Percentiles rank a stretch among this genome's conserved stretches.
These are phyloP conservation scores for Penelope pileata DNA, from an alignment of 2,113 vertebrate genomes.

Conservation along the genomic window DNA sequence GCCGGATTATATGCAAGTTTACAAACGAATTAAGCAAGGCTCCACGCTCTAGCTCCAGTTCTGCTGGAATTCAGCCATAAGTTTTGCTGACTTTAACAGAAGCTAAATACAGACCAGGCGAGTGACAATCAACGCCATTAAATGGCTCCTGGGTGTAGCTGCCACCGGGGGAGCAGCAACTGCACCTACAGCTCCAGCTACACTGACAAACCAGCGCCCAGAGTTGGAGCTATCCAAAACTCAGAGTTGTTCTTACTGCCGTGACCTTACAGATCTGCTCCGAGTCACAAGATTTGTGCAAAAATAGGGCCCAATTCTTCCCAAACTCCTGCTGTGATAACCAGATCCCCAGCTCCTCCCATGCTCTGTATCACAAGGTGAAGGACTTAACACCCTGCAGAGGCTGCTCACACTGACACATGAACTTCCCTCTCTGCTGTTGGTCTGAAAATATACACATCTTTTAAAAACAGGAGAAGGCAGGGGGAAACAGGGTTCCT, in stretches of 20 bases:
- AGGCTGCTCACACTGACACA: neutral
- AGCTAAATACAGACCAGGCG: neutral
- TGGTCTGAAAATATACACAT: neutral
- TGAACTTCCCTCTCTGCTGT: neutral
- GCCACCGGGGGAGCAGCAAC: neutral
- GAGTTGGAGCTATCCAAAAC: neutral
- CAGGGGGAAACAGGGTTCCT: neutral
- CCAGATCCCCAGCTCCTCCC: neutral
- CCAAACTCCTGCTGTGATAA: neutral
- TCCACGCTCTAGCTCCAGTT: neutral
- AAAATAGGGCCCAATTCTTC: neutral
- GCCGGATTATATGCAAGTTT: neutral
- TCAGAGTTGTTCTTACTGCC: neutral
- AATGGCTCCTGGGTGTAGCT: neutral
- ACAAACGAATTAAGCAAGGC: conserved; percentile 6
- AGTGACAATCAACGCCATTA: neutral
- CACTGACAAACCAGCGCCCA: neutral
- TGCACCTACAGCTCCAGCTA: neutral
- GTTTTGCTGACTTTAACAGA: neutral
- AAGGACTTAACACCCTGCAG: neutral
- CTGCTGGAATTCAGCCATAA: conserved; percentile 9
- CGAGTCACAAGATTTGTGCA: neutral
- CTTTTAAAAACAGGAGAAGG: neutral
- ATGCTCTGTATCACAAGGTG: neutral
- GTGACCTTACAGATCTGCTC: neutral